Evolutionary conservation across 2,113 vertebrate genomes (phyloP).

Genomic region (Dipodomys ordii): DNA sequence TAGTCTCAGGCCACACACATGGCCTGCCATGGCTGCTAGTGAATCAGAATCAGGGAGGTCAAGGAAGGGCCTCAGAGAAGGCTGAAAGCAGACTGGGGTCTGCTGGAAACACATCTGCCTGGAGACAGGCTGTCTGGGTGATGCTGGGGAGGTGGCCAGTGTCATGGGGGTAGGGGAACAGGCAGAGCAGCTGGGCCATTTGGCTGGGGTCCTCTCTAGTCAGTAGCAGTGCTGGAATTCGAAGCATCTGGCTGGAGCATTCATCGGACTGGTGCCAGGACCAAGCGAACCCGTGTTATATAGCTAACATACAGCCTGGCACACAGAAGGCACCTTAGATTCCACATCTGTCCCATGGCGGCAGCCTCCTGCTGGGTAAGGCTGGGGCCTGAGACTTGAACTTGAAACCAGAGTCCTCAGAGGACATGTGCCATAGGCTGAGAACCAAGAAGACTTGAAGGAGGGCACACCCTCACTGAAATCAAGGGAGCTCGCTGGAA

Average conservation of each 20-base stretch:
- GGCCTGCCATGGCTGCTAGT: too few species aligned
- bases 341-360: too few species aligned
- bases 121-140: too few species aligned
- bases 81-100: too few species aligned
- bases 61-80: too few species aligned
- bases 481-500: neutral
- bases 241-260: neutral
- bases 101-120: too few species aligned
- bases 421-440: neutral
- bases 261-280: neutral
- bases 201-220: neutral
- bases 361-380: neutral
- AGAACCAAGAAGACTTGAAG: neutral
- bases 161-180: neutral
- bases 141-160: too few species aligned
- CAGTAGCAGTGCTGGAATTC: neutral
- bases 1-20: too few species aligned
- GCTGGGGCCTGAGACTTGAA: neutral
- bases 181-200: neutral
- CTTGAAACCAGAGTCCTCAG: neutral
- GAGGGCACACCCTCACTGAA: neutral
- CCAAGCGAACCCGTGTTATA: neutral
- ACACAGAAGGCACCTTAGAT: neutral
- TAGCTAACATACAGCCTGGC: neutral
- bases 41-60: too few species aligned